Percentiles rank a stretch among this genome's conserved stretches.
These are phyloP conservation scores for Bombus huntii DNA, from an alignment of 1,140 invertebrate genomes.

Conservation along the genomic window DNA sequence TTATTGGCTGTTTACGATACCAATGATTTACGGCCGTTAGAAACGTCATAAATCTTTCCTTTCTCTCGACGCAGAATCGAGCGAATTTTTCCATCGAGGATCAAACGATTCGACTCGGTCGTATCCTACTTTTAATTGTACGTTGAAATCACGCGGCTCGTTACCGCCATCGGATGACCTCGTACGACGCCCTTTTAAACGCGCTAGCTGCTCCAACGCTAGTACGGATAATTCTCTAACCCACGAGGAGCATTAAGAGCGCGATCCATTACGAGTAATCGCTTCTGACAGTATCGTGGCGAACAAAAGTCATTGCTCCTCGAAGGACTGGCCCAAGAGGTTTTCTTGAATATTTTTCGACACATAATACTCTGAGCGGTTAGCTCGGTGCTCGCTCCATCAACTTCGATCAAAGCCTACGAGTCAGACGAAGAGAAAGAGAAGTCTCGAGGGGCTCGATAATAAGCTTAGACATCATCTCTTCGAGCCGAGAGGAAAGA, in stretches of 20 bases:
- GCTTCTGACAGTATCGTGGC: constrained; percentile 61
- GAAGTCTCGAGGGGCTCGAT: constrained; percentile 56
- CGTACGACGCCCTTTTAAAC: background rate
- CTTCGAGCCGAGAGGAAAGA: constrained; percentile 8
- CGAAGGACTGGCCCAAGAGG: constrained; percentile 63
- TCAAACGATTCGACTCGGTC: constrained; percentile 3
- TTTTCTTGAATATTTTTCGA: constrained; percentile 77
- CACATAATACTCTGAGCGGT: constrained; percentile 78
- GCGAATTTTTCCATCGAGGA: background rate
- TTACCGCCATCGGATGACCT: background rate
- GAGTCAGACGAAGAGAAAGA: constrained; percentile 62
- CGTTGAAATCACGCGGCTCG: background rate
- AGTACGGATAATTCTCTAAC: background rate
- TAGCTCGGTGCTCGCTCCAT: constrained; percentile 77
- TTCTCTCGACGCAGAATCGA: background rate
- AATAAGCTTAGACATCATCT: constrained; percentile 66
- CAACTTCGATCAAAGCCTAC: constrained; percentile 76
- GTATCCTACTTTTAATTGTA: constrained; percentile 19
- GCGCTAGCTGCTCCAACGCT: background rate
- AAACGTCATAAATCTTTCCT: constrained; percentile 24
- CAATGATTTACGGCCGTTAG: constrained; percentile 31
- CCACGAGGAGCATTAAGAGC: constrained; percentile 46
- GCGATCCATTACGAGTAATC: constrained; percentile 63
- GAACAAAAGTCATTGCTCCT: constrained; percentile 74
- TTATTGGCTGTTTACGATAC: constrained; percentile 40